Conservation (phyloP, 2,113 vertebrate species). For the Capra hircus region DNA sequence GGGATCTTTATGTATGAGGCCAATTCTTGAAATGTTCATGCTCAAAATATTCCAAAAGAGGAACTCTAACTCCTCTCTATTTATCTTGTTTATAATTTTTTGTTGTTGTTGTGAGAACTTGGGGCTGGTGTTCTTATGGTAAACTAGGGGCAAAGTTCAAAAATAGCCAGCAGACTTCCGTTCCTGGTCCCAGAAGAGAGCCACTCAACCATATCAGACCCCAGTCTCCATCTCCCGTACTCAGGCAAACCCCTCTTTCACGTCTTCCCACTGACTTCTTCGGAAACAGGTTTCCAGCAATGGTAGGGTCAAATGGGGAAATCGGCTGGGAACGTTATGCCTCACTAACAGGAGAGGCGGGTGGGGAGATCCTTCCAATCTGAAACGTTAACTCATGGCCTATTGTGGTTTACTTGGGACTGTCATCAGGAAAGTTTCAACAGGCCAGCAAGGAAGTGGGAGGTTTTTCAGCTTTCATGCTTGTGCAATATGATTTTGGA, state of each 20-base stretch:
- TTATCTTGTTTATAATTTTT: background rate
- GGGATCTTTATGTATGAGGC: background rate
- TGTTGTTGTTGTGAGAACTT: background rate
- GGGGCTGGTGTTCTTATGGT: background rate
- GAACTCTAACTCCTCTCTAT: background rate
- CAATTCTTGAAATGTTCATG: background rate
- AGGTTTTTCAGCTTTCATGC: constrained; percentile 64
- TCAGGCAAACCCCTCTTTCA: background rate
- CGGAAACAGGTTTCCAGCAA: constrained; percentile 79
- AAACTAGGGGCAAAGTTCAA: background rate
- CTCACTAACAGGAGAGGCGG: constrained; percentile 65
- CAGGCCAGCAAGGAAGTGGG: constrained; percentile 78
- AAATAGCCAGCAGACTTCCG: background rate
- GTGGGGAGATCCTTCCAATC: constrained; percentile 73
- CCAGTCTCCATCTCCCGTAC: background rate
- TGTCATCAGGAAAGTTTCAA: constrained; percentile 79
- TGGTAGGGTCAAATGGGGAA: constrained; percentile 76
- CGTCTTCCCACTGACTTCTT: constrained; percentile 55
- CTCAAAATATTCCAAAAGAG: background rate
- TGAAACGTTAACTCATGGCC: constrained; percentile 76
- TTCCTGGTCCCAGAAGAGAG: background rate
- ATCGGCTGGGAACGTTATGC: constrained; percentile 68
- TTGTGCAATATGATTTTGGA: constrained; percentile 77
- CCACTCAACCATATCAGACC: too few species aligned
- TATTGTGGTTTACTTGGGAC: constrained; percentile 76